These are phyloP conservation scores for Himalopsyche kuldschensis DNA, from an alignment of 2,888 invertebrate species.

Conservation along the genomic window DNA sequence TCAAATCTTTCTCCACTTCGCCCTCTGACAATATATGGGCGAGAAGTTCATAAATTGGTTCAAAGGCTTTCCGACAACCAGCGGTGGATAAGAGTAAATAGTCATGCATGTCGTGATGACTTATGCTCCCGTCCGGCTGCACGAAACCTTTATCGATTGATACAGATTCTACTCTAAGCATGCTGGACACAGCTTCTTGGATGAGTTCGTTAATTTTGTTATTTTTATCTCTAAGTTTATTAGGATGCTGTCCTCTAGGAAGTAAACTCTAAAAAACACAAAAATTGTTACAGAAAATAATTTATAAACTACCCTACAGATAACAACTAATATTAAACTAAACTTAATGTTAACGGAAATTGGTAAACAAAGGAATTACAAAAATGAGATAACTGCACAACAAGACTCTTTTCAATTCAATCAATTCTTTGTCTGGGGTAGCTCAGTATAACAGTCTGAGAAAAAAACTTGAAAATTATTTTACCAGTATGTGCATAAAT, in stretches of 20 bases:
- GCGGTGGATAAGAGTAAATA: conserved; percentile 85
- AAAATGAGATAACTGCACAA: no score
- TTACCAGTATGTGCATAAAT: no score
- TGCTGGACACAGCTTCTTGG: conserved; percentile 63
- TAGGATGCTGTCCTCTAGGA: conserved; percentile 85
- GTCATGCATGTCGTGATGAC: conserved; percentile 90
- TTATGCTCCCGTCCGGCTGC: conserved; percentile 78
- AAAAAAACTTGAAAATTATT: no score
- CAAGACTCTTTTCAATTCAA: no score
- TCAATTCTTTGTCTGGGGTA: no score
- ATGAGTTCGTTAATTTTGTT: conserved; percentile 73
- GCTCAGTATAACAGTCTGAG: no score
- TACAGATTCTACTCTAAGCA: conserved; percentile 76
- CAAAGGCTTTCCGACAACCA: conserved; percentile 85
- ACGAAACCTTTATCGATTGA: conserved; percentile 78
- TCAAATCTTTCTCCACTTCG: conserved; percentile 73
- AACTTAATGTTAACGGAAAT: no score
- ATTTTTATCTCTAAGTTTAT: conserved; percentile 77
- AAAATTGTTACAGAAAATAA: conserved; percentile 6
- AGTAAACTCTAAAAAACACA: conserved; percentile 69
- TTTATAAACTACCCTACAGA: background rate
- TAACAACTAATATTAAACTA: no score
- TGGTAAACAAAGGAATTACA: no score
- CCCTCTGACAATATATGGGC: conserved; percentile 77
- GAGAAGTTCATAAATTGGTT: conserved; percentile 79